These are phyloP conservation scores for Apamea monoglypha DNA, from an alignment of 2,888 invertebrate species.

Conservation along the genomic window DNA sequence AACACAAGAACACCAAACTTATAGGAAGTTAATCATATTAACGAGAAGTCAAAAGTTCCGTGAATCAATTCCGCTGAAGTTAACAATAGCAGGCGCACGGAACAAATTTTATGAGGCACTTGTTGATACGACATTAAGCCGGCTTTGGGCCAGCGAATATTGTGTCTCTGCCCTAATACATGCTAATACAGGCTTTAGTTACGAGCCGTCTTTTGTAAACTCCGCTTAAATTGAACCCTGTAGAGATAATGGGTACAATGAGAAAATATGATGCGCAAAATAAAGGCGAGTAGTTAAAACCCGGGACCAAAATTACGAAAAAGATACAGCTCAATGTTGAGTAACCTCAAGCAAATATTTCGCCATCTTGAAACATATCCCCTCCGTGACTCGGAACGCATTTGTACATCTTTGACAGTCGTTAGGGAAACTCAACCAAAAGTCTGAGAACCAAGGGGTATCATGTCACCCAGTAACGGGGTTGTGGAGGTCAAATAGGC, in stretches of 20 bases:
- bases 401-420: not conserved
- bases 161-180: conserved; percentile 65
- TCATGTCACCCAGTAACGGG: not conserved
- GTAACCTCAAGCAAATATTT: conserved; percentile 7
- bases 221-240: conserved; percentile 56
- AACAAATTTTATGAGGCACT: conserved; percentile 75
- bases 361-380: not conserved
- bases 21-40: conserved; percentile 54
- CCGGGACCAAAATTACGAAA: not conserved
- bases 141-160: conserved; percentile 65
- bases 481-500: not conserved
- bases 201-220: conserved; percentile 62
- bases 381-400: not conserved
- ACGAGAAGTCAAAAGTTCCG: conserved; percentile 55
- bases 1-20: conserved; percentile 43
- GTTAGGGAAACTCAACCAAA: too few species aligned
- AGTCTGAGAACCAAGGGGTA: not conserved
- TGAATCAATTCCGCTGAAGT: conserved; percentile 66
- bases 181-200: conserved; percentile 64
- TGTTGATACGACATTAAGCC: conserved; percentile 72
- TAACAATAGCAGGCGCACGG: conserved; percentile 68
- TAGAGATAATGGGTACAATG: conserved; percentile 55
- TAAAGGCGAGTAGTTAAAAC: conserved; percentile 27
- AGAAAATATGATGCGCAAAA: conserved; percentile 49
- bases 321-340: conserved; percentile 20